Evolutionary conservation across 2,888 invertebrate genomes (phyloP), one percentile per base, ranked within the genome.

Genomic region (Microctonus brassicae): DNA sequence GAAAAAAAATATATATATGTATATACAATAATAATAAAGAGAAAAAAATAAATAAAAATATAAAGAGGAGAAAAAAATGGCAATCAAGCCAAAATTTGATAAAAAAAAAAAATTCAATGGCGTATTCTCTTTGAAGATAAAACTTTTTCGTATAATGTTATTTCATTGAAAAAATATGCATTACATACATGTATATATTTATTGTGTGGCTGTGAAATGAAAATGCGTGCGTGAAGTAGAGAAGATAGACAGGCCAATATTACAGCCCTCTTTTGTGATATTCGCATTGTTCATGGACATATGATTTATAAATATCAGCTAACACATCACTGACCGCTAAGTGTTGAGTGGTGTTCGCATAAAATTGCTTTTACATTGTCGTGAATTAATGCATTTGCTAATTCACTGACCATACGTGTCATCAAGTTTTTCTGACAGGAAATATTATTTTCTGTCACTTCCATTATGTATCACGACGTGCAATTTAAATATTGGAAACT

Each of bases 281-380:
- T 29, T 29, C 7, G 29, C 24, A 4, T 22, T 7, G 10, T 11
- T 6, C 22, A 13, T 24, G 22, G 6, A 22, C 10, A 22, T 24
- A 55, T 24, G 13, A 55, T 55, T 22, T 22, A 1, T 24, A 24
- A 24, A 24, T 55, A 17, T 9, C 17, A 22, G 34, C 17, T 9
- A 33, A 26, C 29, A 17, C 22, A 60, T 60, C 34, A 77, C 75
- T 77, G 78, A 77, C 78, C 76, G 70, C 77, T 77, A 79, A 82
- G 80, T 81, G 80, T 81, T 78, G 76, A 79, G 75, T 73, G 70
- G 60, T 78, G 79, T 80, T 78, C 76, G 67, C 73, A 68, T 71
- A 67, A 79, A 79, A 80, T 79, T 76, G 77, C 73, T 76, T 75
- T 72, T 69, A 73, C 76, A 73, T 69, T 63, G 66, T 53, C 57